A percentile compares a stretch with the other conserved stretches of the same genome.
phyloP scores from a whole-genome alignment of 2,888 invertebrate species.

The Oscheius sp. region DNA sequence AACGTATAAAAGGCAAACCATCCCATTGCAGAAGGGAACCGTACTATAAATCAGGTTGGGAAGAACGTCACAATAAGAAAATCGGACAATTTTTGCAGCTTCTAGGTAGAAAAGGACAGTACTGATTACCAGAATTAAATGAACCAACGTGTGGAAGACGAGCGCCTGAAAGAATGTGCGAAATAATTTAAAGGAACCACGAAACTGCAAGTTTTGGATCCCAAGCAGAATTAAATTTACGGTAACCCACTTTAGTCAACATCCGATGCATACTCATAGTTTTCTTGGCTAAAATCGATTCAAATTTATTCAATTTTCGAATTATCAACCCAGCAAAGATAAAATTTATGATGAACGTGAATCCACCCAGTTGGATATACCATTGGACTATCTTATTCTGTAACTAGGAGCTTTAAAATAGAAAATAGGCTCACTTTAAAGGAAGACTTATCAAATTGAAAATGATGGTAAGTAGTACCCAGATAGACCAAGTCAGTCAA shows the following conservation, averaged over 20 bases:
- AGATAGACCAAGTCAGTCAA: too few relatives aligned
- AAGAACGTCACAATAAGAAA: constrained; percentile 12
- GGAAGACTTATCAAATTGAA: too few relatives aligned
- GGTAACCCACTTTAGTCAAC: neutral
- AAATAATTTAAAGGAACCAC: too few relatives aligned
- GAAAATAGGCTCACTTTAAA: too few relatives aligned
- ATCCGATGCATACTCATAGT: constrained; percentile 1
- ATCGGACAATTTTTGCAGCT: neutral
- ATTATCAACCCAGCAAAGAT: neutral
- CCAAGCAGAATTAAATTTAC: neutral
- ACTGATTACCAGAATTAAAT: neutral
- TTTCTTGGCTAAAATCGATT: neutral
- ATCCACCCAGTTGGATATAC: neutral
- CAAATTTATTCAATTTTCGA: neutral
- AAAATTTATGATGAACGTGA: neutral
- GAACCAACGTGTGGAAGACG: constrained; percentile 5
- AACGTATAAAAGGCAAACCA: constrained; percentile 9
- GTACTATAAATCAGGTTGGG: constrained; percentile 1
- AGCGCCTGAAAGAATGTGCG: neutral
- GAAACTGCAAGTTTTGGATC: too few relatives aligned
- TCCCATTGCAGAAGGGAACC: constrained; percentile 8
- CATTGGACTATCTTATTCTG: neutral
- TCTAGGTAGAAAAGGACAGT: neutral
- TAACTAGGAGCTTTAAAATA: too few relatives aligned
- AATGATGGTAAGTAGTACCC: too few relatives aligned